Evolutionary conservation across 2,797 vertebrate genomes (phyloP).

Genomic region (Coranthus polyacanthus): DNA sequence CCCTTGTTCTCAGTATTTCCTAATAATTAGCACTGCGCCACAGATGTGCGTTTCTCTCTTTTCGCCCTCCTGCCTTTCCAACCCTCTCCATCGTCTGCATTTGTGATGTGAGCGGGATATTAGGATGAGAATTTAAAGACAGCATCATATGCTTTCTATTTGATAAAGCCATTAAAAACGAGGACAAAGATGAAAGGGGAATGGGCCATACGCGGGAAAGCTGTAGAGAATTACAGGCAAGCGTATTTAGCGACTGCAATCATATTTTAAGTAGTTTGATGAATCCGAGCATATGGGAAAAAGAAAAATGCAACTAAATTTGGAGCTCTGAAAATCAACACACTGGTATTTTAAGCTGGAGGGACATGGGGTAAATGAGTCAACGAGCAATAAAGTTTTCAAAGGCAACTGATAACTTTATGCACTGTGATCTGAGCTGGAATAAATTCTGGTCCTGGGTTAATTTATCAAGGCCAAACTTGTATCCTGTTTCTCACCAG

Average conservation of each 20-base stretch:
- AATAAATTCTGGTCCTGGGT: conserved; percentile 17
- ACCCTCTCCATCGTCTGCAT: conserved; percentile 17
- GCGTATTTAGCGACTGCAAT: conserved; percentile 33
- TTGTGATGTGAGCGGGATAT: conserved; percentile 53
- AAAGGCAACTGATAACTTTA: conserved; percentile 62
- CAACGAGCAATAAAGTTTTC: conserved; percentile 55
- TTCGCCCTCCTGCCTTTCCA: conserved; percentile 41
- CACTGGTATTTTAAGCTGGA: conserved; percentile 21
- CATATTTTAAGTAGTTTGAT: conserved; percentile 56
- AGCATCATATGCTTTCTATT: conserved; percentile 85
- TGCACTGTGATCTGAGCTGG: conserved; percentile 43
- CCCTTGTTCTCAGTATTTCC: conserved; percentile 75
- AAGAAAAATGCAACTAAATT: conserved; percentile 25
- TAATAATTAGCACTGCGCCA: conserved; percentile 85
- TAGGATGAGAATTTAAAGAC: conserved; percentile 56
- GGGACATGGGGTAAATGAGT: conserved; percentile 56
- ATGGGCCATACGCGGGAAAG: conserved; percentile 22
- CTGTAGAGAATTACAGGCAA: conserved; percentile 42
- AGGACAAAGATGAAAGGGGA: conserved; percentile 68
- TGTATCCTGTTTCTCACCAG: conserved; percentile 57
- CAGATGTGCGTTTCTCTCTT: conserved; percentile 82
- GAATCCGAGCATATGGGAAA: conserved; percentile 52
- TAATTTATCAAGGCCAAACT: conserved; percentile 26
- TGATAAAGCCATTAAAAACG: conserved; percentile 75
- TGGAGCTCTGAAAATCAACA: conserved; percentile 39